These are phyloP conservation scores for Tenebrosternarchus preto DNA, from an alignment of 2,113 vertebrate genomes.

Conservation along the genomic window DNA sequence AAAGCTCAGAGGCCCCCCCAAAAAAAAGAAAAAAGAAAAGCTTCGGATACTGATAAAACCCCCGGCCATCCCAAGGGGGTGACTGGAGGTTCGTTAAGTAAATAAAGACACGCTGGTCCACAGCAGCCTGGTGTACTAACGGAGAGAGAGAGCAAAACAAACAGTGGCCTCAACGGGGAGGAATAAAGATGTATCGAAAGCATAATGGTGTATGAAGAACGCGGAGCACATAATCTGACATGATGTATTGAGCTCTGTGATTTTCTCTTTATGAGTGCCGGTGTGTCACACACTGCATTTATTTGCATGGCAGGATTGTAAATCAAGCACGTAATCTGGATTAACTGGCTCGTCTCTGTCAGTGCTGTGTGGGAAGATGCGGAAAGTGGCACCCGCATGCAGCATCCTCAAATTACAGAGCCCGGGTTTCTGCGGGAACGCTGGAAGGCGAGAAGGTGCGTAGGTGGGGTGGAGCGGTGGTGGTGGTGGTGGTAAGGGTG, in stretches of 20 bases:
- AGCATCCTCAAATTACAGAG: constrained; percentile 17
- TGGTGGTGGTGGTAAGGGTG: too few relatives aligned
- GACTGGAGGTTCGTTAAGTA: constrained; percentile 50
- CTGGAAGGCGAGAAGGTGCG: too few relatives aligned
- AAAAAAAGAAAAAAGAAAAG: constrained; percentile 53
- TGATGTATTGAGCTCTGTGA: constrained; percentile 38
- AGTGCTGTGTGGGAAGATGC: neutral
- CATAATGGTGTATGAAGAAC: constrained; percentile 47
- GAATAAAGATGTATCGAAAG: constrained; percentile 43
- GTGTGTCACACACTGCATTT: constrained; percentile 24
- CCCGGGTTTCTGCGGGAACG: neutral
- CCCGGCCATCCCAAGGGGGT: constrained; percentile 28
- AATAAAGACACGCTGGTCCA: constrained; percentile 49
- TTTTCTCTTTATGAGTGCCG: constrained; percentile 14
- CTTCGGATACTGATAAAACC: constrained; percentile 45
- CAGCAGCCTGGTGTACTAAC: constrained; percentile 29
- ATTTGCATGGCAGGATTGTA: constrained; percentile 38
- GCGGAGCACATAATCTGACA: constrained; percentile 38
- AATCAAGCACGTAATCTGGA: constrained; percentile 47
- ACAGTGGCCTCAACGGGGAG: constrained; percentile 32
- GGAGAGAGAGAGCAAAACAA: constrained; percentile 21
- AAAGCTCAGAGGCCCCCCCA: constrained; percentile 46
- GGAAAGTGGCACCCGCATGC: constrained; percentile 6
- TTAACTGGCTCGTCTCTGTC: constrained; percentile 38
- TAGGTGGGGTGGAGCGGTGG: too few relatives aligned